These are phyloP conservation scores for Pseudoips prasinana DNA, from an alignment of 2,888 invertebrate species.

Conservation along the genomic window DNA sequence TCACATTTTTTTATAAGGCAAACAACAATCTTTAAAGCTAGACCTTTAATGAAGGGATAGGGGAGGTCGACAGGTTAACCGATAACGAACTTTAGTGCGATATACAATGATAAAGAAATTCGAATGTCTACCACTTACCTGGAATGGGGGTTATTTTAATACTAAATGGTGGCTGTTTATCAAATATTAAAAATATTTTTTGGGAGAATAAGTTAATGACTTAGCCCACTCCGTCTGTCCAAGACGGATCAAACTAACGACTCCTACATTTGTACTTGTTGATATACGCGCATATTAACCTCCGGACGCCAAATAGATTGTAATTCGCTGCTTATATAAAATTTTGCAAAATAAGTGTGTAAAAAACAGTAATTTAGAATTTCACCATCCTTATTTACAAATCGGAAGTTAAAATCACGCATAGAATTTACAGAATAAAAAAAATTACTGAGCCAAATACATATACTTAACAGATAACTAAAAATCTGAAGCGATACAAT, in stretches of 20 bases:
- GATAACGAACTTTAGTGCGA: conserved; percentile 49
- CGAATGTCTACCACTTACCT: conserved; percentile 39
- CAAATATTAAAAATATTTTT: conserved; percentile 36
- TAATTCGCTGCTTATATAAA: conserved; percentile 52
- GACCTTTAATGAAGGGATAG: conserved; percentile 66
- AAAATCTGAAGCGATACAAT: conserved; percentile 62
- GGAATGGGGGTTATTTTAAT: conserved; percentile 62
- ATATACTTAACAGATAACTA: conserved; percentile 53
- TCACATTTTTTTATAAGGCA: conserved; percentile 81
- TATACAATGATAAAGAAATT: conserved; percentile 17
- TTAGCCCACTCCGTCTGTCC: conserved; percentile 44
- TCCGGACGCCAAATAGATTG: conserved; percentile 65
- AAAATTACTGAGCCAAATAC: conserved; percentile 49
- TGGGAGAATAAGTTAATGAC: conserved; percentile 50
- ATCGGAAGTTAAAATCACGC: conserved; percentile 48
- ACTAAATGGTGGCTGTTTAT: conserved; percentile 47
- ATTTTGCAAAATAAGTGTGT: conserved; percentile 31
- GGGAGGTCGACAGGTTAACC: conserved; percentile 53
- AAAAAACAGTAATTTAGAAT: conserved; percentile 44
- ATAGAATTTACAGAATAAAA: conserved; percentile 39
- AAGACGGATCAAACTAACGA: conserved; percentile 51
- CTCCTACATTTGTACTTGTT: conserved; percentile 74
- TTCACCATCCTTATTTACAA: conserved; percentile 55
- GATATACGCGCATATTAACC: conserved; percentile 57
- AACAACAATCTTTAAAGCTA: conserved; percentile 82